Percentiles rank a stretch among this genome's conserved stretches.
Conservation (phyloP, 1,140 invertebrate genomes). For the Drosophila guanche region DNA sequence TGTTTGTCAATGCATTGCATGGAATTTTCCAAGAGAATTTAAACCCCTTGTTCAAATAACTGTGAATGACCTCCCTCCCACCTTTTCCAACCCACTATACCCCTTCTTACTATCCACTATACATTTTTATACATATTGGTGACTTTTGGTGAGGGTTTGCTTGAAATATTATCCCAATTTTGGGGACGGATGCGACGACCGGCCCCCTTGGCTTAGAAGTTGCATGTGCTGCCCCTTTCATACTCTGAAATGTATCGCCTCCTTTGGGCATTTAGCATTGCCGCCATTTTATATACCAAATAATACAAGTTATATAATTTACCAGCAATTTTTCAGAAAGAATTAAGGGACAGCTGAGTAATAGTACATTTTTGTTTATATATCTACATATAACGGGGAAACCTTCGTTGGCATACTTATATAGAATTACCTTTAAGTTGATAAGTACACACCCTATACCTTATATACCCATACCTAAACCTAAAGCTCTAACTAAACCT, state of each 20-base stretch:
- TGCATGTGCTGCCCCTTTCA: conserved; percentile 55
- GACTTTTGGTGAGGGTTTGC: conserved; percentile 56
- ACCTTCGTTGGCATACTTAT: conserved; percentile 66
- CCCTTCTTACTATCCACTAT: background rate
- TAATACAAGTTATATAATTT: conserved; percentile 50
- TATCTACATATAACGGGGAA: conserved; percentile 37
- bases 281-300: conserved; percentile 81
- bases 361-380: conserved; percentile 66
- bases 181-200: conserved; percentile 1
- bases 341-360: conserved; percentile 58
- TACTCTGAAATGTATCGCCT: conserved; percentile 28
- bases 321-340: conserved; percentile 46
- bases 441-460: conserved; percentile 36
- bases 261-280: conserved; percentile 61
- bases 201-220: background rate
- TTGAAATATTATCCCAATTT: conserved; percentile 27
- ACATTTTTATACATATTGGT: conserved; percentile 42
- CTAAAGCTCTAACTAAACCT: conserved; percentile 25
- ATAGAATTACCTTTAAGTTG: conserved; percentile 70
- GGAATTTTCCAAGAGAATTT: conserved; percentile 29
- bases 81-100: background rate
- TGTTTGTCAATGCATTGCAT: conserved; percentile 23
- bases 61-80: conserved; percentile 9
- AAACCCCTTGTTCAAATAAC: conserved; percentile 17
- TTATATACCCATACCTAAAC: conserved; percentile 23